A percentile compares a stretch with the other conserved stretches of the same genome.
Conservation (phyloP, 2,113 vertebrate genomes). For the Choloepus hoffmanni region DNA sequence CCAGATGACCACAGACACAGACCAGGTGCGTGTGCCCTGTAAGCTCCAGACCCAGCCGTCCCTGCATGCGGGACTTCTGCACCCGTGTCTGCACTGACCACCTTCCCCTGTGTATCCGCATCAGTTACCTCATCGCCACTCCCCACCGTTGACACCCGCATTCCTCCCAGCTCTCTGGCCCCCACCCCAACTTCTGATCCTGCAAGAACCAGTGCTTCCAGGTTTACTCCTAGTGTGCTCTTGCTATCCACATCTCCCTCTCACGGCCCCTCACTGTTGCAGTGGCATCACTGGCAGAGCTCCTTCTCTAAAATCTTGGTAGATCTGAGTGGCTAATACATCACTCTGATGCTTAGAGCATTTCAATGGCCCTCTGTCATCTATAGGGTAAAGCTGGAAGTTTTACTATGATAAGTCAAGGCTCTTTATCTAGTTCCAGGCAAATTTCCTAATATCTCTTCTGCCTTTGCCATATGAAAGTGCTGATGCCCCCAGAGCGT, state of each 20-base stretch:
- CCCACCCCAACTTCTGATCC: background rate
- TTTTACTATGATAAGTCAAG: rapidly evolving
- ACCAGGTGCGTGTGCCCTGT: slow-evolving; percentile 85
- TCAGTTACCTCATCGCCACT: rapidly evolving
- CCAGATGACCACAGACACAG: slow-evolving; percentile 84
- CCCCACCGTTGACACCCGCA: rapidly evolving
- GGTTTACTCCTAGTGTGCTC: background rate
- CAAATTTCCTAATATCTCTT: background rate
- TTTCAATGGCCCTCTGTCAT: background rate
- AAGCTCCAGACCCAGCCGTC: no score
- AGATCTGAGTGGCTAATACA: rapidly evolving
- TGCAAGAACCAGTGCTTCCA: background rate
- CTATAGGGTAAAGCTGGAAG: background rate
- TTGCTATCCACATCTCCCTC: rapidly evolving
- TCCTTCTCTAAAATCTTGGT: background rate
- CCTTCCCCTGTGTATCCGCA: rapidly evolving
- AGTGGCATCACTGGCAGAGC: background rate
- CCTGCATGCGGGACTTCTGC: rapidly evolving
- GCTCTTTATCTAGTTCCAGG: no score
- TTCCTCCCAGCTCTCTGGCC: rapidly evolving
- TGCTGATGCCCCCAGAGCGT: rapidly evolving
- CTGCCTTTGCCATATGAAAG: background rate
- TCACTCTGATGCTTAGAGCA: rapidly evolving
- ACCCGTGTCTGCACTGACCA: background rate
- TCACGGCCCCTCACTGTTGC: rapidly evolving